A percentile compares a stretch with the other conserved stretches of the same genome.
Conservation (phyloP, 2,888 invertebrate genomes). For the Eupithecia subumbrata region DNA sequence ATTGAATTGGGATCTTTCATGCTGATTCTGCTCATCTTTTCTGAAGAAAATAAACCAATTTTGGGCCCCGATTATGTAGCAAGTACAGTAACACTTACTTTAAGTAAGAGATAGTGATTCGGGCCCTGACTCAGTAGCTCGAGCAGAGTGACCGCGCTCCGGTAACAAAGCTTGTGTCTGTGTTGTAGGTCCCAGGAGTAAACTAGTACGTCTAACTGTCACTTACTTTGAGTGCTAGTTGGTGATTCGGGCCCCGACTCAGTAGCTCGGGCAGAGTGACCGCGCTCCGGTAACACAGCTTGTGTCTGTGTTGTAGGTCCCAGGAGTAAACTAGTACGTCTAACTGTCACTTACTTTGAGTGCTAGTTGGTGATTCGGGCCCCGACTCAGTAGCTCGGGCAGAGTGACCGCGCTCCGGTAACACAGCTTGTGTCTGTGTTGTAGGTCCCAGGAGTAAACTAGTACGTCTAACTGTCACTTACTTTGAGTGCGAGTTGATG, state of each 20-base stretch:
- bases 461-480: conserved; percentile 97
- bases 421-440: conserved; percentile 97
- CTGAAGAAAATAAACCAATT: conserved; percentile 53
- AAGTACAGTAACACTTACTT: conserved; percentile 89
- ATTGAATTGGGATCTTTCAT: no score
- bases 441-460: conserved; percentile 99
- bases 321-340: conserved; percentile 99
- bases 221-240: conserved; percentile 97
- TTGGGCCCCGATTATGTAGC: conserved; percentile 90
- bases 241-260: conserved; percentile 92
- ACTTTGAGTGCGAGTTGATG: conserved; percentile 97
- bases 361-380: conserved; percentile 94
- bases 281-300: conserved; percentile 96
- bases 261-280: conserved; percentile 93
- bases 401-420: conserved; percentile 95
- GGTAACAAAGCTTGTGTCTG: conserved; percentile 97
- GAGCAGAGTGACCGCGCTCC: conserved; percentile 93
- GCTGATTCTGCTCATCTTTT: no score
- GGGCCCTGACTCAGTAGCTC: conserved; percentile 92
- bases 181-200: conserved; percentile 99
- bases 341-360: conserved; percentile 97
- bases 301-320: conserved; percentile 99
- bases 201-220: conserved; percentile 97
- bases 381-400: conserved; percentile 90
- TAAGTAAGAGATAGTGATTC: conserved; percentile 94